Conservation (phyloP, 2,888 invertebrate species). For the Eilema caniola region DNA sequence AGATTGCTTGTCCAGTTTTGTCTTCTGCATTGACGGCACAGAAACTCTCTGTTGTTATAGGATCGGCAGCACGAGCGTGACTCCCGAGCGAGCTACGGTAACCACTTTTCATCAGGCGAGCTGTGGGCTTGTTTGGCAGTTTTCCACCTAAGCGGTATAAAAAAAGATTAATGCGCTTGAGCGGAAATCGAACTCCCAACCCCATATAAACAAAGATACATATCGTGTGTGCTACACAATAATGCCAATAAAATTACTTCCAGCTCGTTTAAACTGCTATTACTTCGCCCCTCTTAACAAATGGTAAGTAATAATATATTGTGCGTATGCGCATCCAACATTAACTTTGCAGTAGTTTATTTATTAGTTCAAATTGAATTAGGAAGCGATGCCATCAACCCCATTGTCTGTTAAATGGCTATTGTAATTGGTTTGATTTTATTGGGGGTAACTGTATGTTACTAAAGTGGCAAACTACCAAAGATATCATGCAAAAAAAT, state of each 20-base stretch:
- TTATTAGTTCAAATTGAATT: slow-evolving; percentile 52
- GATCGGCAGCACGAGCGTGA: too few species aligned
- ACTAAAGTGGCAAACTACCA: not conserved
- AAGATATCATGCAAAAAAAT: too few species aligned
- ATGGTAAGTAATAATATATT: slow-evolving; percentile 6
- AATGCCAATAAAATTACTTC: not conserved
- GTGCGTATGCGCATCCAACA: slow-evolving; percentile 14
- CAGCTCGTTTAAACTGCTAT: not conserved
- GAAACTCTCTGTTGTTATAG: too few species aligned
- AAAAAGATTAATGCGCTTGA: not conserved
- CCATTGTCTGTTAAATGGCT: slow-evolving; percentile 24
- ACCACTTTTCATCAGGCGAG: too few species aligned
- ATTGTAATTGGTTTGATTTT: slow-evolving; percentile 19
- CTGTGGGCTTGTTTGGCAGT: too few species aligned
- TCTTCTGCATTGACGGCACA: too few species aligned
- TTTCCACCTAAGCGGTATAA: too few species aligned
- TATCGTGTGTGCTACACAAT: not conserved
- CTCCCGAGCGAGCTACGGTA: too few species aligned
- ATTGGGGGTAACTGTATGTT: not conserved
- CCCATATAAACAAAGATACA: not conserved
- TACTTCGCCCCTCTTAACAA: not conserved
- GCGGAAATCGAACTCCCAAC: not conserved
- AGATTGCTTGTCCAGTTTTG: too few species aligned
- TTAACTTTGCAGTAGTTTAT: slow-evolving; percentile 28
- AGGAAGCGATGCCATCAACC: slow-evolving; percentile 50